Conservation (phyloP, 92 coral and sea anemone species). For the Porites cylindrica region DNA sequence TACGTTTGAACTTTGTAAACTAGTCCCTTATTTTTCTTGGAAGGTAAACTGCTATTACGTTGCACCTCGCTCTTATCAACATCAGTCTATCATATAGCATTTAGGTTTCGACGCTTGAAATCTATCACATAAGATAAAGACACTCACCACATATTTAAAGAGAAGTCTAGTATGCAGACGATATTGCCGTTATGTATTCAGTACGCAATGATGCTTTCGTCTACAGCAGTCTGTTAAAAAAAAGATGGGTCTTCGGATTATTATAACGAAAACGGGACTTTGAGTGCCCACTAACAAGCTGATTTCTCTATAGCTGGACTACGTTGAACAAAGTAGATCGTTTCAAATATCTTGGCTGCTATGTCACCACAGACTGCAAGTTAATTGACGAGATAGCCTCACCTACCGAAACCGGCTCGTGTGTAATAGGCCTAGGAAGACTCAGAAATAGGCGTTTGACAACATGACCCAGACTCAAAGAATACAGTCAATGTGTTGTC, state of each 20-base stretch:
- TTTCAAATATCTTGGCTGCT: constrained; percentile 58
- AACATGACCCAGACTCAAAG: constrained; percentile 6
- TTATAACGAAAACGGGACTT: constrained; percentile 62
- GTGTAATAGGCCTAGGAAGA: constrained; percentile 37
- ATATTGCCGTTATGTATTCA: constrained; percentile 39
- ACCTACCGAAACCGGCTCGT: constrained; percentile 3
- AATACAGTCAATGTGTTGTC: constrained; percentile 44
- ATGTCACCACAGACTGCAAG: constrained; percentile 37
- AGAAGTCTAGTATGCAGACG: constrained; percentile 42
- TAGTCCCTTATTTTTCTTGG: too few species aligned
- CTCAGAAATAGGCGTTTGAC: constrained; percentile 2
- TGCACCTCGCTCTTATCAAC: too few species aligned
- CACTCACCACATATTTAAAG: constrained; percentile 32
- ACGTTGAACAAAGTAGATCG: constrained; percentile 34
- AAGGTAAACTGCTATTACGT: too few species aligned
- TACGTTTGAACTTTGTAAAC: too few species aligned
- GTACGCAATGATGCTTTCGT: constrained; percentile 16
- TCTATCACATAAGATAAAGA: constrained; percentile 20
- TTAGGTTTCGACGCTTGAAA: constrained; percentile 33
- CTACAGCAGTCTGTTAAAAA: constrained; percentile 40
- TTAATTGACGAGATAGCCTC: constrained; percentile 27
- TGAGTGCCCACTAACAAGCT: constrained; percentile 40
- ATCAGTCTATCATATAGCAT: too few species aligned
- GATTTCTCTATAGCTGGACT: constrained; percentile 44
- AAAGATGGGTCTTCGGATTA: constrained; percentile 54